phyloP scores from a whole-genome alignment of 2,888 invertebrate species.

The Drosophila subsilvestris region DNA sequence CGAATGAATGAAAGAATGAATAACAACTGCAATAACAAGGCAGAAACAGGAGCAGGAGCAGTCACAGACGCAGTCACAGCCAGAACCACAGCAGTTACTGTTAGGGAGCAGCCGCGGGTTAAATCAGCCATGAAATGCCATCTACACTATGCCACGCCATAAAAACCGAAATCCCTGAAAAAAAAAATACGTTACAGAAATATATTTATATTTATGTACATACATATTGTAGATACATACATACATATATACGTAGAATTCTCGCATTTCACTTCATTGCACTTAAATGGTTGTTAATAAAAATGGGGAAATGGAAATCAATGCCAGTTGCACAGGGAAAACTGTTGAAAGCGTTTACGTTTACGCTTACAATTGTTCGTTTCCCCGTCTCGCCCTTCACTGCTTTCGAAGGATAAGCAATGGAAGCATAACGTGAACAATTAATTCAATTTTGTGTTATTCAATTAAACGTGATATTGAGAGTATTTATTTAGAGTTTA shows the following conservation, averaged over 20 bases:
- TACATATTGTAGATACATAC: constrained; percentile 6
- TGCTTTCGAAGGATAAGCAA: constrained; percentile 21
- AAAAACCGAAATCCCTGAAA: constrained; percentile 34
- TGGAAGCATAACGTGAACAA: constrained; percentile 25
- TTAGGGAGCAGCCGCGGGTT: constrained; percentile 64
- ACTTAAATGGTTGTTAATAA: constrained; percentile 78
- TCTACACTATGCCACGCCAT: constrained; percentile 61
- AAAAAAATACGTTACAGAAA: constrained; percentile 26
- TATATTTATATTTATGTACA: constrained; percentile 2
- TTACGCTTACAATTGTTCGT: constrained; percentile 21
- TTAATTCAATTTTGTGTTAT: constrained; percentile 37
- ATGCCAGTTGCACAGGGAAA: constrained; percentile 49
- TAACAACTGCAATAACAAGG: constrained; percentile 46
- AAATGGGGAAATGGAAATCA: constrained; percentile 65
- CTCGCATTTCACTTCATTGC: constrained; percentile 72
- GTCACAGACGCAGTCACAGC: constrained; percentile 29
- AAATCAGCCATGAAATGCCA: constrained; percentile 77
- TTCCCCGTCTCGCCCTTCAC: constrained; percentile 24
- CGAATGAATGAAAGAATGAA: constrained; percentile 10
- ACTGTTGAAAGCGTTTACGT: constrained; percentile 40
- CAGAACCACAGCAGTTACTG: constrained; percentile 49
- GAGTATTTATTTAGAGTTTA: constrained; percentile 25
- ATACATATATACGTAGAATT: constrained; percentile 17
- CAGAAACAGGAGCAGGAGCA: constrained; percentile 10
- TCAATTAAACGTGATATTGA: constrained; percentile 30